phyloP scores from a whole-genome alignment of 2,888 invertebrate genomes.

The Campopleginae sp. region DNA sequence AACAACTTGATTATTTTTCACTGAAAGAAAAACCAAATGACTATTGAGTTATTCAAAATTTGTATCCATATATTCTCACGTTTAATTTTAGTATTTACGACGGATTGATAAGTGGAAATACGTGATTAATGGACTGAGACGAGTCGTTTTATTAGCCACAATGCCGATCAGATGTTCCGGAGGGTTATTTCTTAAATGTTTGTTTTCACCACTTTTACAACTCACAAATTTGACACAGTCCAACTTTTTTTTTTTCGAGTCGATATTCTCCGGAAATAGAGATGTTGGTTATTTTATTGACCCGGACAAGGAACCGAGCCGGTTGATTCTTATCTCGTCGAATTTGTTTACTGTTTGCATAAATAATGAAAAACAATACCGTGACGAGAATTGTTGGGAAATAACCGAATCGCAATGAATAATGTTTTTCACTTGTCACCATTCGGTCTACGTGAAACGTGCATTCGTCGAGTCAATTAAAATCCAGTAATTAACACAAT shows the following conservation, averaged over 20 bases:
- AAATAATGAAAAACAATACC: background rate
- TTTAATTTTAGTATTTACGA: background rate
- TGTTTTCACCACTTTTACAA: background rate
- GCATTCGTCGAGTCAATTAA: background rate
- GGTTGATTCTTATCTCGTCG: background rate
- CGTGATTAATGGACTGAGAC: background rate
- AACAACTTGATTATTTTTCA: background rate
- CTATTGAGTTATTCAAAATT: background rate
- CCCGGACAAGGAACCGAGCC: background rate
- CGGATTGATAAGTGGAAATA: background rate
- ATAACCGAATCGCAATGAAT: background rate
- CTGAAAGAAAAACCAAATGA: background rate
- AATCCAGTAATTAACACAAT: background rate
- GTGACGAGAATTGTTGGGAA: background rate
- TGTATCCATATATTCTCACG: background rate
- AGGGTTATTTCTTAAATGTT: background rate
- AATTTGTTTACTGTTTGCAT: background rate
- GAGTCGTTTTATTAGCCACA: background rate
- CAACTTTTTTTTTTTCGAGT: background rate
- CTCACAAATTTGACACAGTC: constrained; percentile 4
- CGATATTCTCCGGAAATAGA: background rate
- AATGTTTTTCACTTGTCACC: background rate
- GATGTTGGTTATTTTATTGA: background rate
- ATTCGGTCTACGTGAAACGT: background rate
- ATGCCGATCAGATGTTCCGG: background rate